Evolutionary conservation across 1,140 invertebrate genomes (phyloP), one percentile per base, ranked within the genome.

Genomic region (Pseudomyrmex cubaensis): DNA sequence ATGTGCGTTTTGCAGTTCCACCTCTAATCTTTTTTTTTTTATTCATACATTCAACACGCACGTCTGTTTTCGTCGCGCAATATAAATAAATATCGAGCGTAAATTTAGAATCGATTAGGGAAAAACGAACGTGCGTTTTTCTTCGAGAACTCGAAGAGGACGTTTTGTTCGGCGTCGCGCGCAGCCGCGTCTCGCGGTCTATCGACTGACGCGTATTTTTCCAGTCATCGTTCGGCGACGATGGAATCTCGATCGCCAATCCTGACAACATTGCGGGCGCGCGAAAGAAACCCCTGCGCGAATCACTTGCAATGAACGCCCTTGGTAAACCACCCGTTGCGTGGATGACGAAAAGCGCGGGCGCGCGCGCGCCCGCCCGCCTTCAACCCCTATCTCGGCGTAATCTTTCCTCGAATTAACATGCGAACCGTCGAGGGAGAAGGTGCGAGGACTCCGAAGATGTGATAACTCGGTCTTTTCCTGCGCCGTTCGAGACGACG

Each of bases 201-300:
- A 80, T 80, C 66, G 76, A 80, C 76, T 70, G 76, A 20, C 54
- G n/a, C 35, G 35, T 35, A 35, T 35, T 35, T 35, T 64, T 76
- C 54, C 54, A 44, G 76, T 8, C 74, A 25, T 25, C 15, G 66
- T 44, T 35, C 35, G 35, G 46, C 25, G 20, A 57, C 54, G 12
- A 78, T 44, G 56, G 54, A 44, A 70, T 80, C 72, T 80, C 76
- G 64, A 78, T 70, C 64, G 15, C 59, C 76, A 50, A 35, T n/a
- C 66, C 66, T 80, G 54, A 54, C 76, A 15, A 54, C 15, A 69
- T 20, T 25, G 12, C 54, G 48, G 72, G 35, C 54, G 76, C 76
- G 76, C 76, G 72, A 52, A 70, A 50, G 76, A 50, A 70, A 46
- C 66, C 20, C 8, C 20, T n/a, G 44, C 44, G 50, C 64, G 66